phyloP scores from a whole-genome alignment of 2,888 invertebrate genomes.

The Pasiphila rectangulata region DNA sequence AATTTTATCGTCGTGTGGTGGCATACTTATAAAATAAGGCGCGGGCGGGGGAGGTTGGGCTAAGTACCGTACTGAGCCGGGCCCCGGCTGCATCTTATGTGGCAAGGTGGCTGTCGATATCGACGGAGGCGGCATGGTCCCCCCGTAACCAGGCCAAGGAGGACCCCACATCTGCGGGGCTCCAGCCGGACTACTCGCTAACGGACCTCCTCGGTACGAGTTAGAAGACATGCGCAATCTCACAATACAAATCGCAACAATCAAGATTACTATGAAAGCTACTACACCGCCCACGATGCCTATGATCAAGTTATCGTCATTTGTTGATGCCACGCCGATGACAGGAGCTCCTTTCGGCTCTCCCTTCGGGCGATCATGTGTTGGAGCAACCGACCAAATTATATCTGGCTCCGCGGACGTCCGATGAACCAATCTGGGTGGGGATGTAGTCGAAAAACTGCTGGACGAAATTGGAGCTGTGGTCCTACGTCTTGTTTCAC shows the following conservation, averaged over 20 bases:
- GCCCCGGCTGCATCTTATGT: constrained; percentile 81
- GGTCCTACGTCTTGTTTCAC: constrained; percentile 83
- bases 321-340: constrained; percentile 81
- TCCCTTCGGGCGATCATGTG: constrained; percentile 81
- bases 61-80: constrained; percentile 75
- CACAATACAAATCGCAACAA: constrained; percentile 93
- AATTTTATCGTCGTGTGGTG: constrained; percentile 83
- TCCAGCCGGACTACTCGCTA: constrained; percentile 83
- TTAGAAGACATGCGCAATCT: constrained; percentile 85
- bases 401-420: constrained; percentile 91
- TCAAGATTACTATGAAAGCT: constrained; percentile 92
- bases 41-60: constrained; percentile 83
- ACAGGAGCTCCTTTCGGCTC: constrained; percentile 82
- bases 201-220: constrained; percentile 85
- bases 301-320: constrained; percentile 94
- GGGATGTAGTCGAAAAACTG: constrained; percentile 59
- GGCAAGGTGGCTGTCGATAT: constrained; percentile 84
- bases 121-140: constrained; percentile 81
- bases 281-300: constrained; percentile 97
- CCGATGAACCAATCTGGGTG: constrained; percentile 79
- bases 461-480: constrained; percentile 67
- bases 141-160: constrained; percentile 80
- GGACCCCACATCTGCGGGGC: constrained; percentile 82
- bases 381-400: constrained; percentile 92
- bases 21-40: constrained; percentile 83